Evolutionary conservation across 2,888 invertebrate genomes (phyloP), one percentile per base, ranked within the genome.

Genomic region (Anoncus sp.): DNA sequence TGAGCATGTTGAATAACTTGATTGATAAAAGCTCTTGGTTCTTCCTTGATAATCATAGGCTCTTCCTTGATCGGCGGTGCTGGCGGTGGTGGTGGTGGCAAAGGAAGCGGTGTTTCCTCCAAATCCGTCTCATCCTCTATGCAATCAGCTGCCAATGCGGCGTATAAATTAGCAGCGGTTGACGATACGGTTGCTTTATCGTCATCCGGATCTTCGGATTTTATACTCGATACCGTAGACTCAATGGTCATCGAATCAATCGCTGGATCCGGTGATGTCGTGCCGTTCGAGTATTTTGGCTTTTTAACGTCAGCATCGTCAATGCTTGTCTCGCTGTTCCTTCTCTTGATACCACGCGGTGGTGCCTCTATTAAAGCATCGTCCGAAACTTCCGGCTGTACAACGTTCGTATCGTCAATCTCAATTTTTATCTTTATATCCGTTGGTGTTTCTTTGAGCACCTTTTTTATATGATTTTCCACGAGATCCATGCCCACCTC

Each of bases 141-240:
- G 59, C 96, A 96, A 40, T 96, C 96, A 0, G 97, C 97, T 0
- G 97, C 97, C 60, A 97, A 92, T 31, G 97, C 97, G 0, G 97
- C 97, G 87, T 97, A 97, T 24, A 97, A 91, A 91, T 97, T 97
- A 0, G 97, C 97, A 0, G 97, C 97, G 6, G 96, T 96, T 70
- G 96, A 96, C 0, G 97, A 97, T 0, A 95, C 95, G 1, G 94
- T 94, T 38, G 93, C 94, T 49, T 93, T 91, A 0, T 93, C 92
- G 1, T 92, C 92, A 75, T 92, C 92, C 12, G 90, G 92, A 45
- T 88, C 88, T 31, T 91, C 90, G 1, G 92, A 91, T 22, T 92
- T 92, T 7, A 92, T 91, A 79, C 91, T 92, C 1, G 92, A 92
- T 43, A 92, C 91, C 5, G 92, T 92, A 0, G 93, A 90, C 7